Evolutionary conservation across 2,888 invertebrate species (phyloP).

Genomic region (Halictus ligatus): DNA sequence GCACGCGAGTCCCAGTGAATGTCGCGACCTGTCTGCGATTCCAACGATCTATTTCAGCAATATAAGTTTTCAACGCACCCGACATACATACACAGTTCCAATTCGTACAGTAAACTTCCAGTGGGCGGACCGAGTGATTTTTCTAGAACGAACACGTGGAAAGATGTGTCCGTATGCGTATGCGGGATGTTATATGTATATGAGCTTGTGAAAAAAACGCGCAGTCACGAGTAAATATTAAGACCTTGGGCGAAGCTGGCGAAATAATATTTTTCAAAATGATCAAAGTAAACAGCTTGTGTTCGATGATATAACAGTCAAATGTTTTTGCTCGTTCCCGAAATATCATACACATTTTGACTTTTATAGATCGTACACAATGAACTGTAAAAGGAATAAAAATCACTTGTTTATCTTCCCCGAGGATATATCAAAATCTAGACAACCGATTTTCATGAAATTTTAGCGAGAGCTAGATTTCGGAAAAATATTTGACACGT

Average conservation of each 20-base stretch:
- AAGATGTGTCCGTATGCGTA: neutral
- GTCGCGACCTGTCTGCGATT: conserved; percentile 49
- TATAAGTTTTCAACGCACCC: conserved; percentile 47
- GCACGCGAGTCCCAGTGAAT: conserved; percentile 45
- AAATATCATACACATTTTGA: neutral
- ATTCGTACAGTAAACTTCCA: conserved; percentile 24
- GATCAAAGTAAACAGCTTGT: too few species aligned
- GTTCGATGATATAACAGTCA: neutral
- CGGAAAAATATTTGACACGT: too few species aligned
- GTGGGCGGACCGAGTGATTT: neutral
- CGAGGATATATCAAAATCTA: too few species aligned
- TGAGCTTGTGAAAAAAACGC: neutral
- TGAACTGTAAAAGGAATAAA: neutral
- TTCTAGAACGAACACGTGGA: neutral
- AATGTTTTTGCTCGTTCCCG: neutral
- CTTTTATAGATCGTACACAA: neutral
- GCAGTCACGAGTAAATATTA: neutral
- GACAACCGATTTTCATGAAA: too few species aligned
- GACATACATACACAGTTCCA: conserved; percentile 20
- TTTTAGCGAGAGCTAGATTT: too few species aligned
- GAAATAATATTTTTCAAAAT: neutral
- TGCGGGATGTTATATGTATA: neutral
- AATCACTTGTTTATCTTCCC: neutral
- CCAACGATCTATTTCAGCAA: conserved; percentile 44
- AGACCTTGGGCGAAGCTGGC: neutral